These are phyloP conservation scores for Decapterus maruadsi DNA, from an alignment of 2,797 vertebrate species.

Conservation along the genomic window DNA sequence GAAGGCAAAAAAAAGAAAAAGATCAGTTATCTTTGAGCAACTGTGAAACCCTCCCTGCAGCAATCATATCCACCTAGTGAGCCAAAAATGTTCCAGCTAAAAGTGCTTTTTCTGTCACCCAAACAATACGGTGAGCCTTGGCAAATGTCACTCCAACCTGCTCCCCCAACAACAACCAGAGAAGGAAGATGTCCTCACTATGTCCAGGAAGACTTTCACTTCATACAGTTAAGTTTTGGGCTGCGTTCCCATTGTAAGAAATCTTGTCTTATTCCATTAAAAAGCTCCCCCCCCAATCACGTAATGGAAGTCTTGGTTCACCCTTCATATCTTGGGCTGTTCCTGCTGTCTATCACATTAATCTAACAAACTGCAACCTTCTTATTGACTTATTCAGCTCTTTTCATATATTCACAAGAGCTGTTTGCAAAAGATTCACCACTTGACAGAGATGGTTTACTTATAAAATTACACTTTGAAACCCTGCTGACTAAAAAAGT, in stretches of 20 bases:
- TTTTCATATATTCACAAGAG: conserved; percentile 42
- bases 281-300: conserved; percentile 54
- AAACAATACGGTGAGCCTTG: conserved; percentile 51
- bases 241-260: conserved; percentile 17
- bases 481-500: conserved; percentile 23
- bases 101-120: conserved; percentile 67
- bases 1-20: conserved; percentile 37
- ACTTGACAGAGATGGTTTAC: conserved; percentile 35
- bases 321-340: conserved; percentile 10
- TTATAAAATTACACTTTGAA: conserved; percentile 46
- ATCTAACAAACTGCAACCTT: conserved; percentile 47
- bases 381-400: conserved; percentile 46
- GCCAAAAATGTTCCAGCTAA: conserved; percentile 54
- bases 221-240: conserved; percentile 33
- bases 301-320: conserved; percentile 59
- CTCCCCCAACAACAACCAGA: conserved; percentile 6
- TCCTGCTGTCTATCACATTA: conserved; percentile 53
- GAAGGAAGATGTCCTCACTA: neutral
- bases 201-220: conserved; percentile 34
- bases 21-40: conserved; percentile 45
- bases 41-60: conserved; percentile 48
- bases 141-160: conserved; percentile 18
- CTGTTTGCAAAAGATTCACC: conserved; percentile 35
- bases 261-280: conserved; percentile 30
- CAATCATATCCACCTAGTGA: conserved; percentile 37